Evolutionary conservation across 2,797 vertebrate species (phyloP), one percentile per base, ranked within the genome.

Genomic region (Nasua narica): DNA sequence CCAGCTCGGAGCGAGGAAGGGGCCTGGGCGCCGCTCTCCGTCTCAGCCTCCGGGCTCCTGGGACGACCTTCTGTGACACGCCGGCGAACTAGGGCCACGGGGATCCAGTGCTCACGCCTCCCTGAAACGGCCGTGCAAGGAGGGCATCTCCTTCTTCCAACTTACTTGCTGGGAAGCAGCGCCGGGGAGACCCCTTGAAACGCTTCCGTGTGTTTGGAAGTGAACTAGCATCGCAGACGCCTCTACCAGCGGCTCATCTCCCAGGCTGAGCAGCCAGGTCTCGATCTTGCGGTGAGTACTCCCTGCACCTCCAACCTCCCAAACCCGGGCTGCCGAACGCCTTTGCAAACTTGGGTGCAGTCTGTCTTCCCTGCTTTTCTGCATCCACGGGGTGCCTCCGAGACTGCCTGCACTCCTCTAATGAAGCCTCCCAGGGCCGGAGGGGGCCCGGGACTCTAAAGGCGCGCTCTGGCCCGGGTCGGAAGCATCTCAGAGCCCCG

Each of bases 371-470:
- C 83, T 4, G 60, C 32, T 72, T 65, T 54, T 65, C 32, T 37
- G 23, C 37, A 10, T 13, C 58, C 65, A 0, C 50, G 0, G 5
- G 2, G 74, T 2, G 27, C 15, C 37, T 82, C 86, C 40, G 96
- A 95, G 87, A 94, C 86, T 83, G 95, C 96, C 97, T 79, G 48
- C 46, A 86, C 23, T 40, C 72, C 37, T 84, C 40, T n/a, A 50
- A 15, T 6, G 18, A 54, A 67, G 86, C 11, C 5, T 4, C 25
- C 70, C 27, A 90, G 92, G 43, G 10, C 14, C 2, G 76, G 43
- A 43, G 27, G 23, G 14, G 32, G 6, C 52, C 76, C 32, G 8
- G 37, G 32, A 70, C n/a, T 69, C 23, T 0, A 14, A 40, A 79
- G 29, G 78, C n/a, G 9, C 23, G 14, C 84, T 14, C 62, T 4